Percentiles rank a stretch among this genome's conserved stretches.
Conservation (phyloP, 2,113 vertebrate genomes). For the Rhegmatorhina hoffmannsi region DNA sequence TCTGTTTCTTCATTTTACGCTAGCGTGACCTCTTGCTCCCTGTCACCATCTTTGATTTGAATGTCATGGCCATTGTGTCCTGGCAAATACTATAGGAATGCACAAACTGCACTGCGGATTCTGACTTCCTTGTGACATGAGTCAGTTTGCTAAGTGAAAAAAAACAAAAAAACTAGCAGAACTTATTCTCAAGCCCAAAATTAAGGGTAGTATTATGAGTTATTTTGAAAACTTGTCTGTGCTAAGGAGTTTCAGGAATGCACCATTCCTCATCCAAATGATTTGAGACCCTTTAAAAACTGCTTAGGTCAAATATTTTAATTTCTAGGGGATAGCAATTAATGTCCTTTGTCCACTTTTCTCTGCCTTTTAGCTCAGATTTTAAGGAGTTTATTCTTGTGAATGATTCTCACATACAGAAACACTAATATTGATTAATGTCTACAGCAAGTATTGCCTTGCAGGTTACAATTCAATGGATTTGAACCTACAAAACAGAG, state of each 20-base stretch:
- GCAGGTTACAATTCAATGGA: constrained; percentile 6
- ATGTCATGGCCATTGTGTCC: neutral
- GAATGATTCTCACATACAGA: neutral
- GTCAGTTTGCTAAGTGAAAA: neutral
- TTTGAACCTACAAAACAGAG: neutral
- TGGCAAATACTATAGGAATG: neutral
- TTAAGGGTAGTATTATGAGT: neutral
- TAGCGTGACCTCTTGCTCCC: neutral
- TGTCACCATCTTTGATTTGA: neutral
- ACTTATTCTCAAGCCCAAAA: neutral
- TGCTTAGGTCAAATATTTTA: neutral
- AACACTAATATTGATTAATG: neutral
- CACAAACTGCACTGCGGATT: neutral
- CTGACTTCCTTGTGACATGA: neutral
- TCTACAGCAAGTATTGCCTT: neutral
- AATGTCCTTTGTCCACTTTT: neutral
- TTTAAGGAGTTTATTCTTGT: neutral
- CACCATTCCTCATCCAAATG: neutral
- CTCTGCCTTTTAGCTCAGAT: constrained; percentile 11
- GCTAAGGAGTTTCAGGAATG: neutral
- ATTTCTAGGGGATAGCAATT: neutral
- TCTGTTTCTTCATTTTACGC: neutral
- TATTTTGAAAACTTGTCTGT: neutral
- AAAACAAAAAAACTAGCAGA: neutral
- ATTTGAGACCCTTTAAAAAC: neutral